phyloP scores from a whole-genome alignment of 2,797 vertebrate species.

The Otolemur crassicaudatus region DNA sequence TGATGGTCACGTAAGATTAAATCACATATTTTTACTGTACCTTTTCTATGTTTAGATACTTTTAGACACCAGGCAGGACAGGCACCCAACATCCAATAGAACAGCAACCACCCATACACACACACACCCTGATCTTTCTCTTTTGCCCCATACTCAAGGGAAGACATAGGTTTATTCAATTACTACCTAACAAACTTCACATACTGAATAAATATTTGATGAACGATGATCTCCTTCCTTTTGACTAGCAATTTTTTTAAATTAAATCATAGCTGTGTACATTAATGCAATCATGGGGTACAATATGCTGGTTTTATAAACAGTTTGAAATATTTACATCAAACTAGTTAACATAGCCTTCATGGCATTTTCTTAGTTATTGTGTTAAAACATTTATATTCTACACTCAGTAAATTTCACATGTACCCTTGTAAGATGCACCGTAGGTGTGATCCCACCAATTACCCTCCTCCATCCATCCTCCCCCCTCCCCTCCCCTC shows the following conservation, averaged over 20 bases:
- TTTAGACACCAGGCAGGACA: not conserved
- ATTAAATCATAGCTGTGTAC: no score
- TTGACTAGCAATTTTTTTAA: not conserved
- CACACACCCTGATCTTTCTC: not conserved
- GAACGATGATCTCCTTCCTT: not conserved
- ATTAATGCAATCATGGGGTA: no score
- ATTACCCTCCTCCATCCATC: no score
- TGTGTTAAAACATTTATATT: no score
- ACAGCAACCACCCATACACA: not conserved
- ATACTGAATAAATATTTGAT: not conserved
- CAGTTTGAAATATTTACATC: no score
- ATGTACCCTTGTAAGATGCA: no score
- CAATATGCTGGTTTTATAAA: no score
- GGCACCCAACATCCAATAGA: fast-evolving
- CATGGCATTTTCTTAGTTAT: no score
- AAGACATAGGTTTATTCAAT: not conserved
- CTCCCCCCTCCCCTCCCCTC: no score
- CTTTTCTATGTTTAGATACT: not conserved
- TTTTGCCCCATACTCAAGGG: not conserved
- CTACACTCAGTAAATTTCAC: no score
- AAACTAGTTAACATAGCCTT: no score
- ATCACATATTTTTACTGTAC: not conserved
- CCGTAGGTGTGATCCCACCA: no score
- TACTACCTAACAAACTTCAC: not conserved
- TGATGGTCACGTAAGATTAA: not conserved